Percentiles rank a stretch among this genome's conserved stretches.
phyloP scores from a whole-genome alignment of 2,113 vertebrate genomes.

The Neolamprologus modestus region DNA sequence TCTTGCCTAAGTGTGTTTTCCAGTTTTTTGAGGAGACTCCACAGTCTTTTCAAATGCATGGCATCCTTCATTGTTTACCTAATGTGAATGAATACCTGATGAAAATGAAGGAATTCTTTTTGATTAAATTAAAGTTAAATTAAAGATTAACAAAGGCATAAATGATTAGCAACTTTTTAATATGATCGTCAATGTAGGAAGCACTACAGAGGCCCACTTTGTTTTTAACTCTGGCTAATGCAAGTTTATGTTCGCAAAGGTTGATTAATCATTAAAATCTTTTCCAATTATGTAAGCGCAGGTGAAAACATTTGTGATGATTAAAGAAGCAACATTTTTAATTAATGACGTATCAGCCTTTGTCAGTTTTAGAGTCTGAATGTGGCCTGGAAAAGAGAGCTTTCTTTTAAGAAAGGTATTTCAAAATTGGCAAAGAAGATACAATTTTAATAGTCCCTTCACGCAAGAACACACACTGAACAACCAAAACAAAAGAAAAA shows the following conservation, averaged over 20 bases:
- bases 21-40: background rate
- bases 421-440: background rate
- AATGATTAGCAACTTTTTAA: background rate
- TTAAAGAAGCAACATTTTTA: background rate
- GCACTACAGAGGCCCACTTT: background rate
- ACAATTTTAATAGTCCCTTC: background rate
- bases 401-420: background rate
- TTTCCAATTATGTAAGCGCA: background rate
- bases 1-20: background rate
- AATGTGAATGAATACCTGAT: background rate
- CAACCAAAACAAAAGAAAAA: background rate
- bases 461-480: background rate
- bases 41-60: background rate
- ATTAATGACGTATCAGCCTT: background rate
- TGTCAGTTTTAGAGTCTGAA: background rate
- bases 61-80: background rate
- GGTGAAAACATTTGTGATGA: background rate
- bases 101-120: background rate
- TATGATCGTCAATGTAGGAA: background rate
- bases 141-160: background rate
- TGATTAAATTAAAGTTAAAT: background rate
- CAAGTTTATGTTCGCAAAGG: background rate
- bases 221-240: background rate
- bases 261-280: background rate
- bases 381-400: background rate